These are phyloP conservation scores for Allacma fusca DNA, from an alignment of 2,888 invertebrate species.

Conservation along the genomic window DNA sequence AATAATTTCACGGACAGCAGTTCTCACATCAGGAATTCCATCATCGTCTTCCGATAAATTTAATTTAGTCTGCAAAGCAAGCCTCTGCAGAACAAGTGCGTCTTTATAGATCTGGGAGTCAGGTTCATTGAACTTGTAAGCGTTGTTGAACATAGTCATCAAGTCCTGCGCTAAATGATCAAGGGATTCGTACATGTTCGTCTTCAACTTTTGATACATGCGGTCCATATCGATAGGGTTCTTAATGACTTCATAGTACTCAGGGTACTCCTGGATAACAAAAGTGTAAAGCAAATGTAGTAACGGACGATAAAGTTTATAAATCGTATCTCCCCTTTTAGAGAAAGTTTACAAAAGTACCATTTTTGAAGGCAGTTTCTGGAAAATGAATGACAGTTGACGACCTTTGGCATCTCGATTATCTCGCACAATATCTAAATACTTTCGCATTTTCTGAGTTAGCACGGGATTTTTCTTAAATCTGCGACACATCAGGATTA, in stretches of 20 bases:
- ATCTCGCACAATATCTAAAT: conserved; percentile 90
- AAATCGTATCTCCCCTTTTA: neutral
- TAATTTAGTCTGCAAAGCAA: conserved; percentile 90
- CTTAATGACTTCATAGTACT: conserved; percentile 96
- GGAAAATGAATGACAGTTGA: conserved; percentile 92
- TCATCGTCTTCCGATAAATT: conserved; percentile 84
- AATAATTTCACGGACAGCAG: conserved; percentile 89
- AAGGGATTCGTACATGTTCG: conserved; percentile 76
- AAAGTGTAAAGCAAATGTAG: conserved; percentile 17
- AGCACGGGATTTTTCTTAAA: conserved; percentile 66
- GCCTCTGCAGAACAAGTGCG: conserved; percentile 87
- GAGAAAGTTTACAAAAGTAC: neutral
- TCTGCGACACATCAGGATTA: too few relatives aligned
- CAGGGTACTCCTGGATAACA: conserved; percentile 82
- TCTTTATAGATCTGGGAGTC: conserved; percentile 98
- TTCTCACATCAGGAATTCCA: conserved; percentile 86
- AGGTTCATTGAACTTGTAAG: conserved; percentile 94
- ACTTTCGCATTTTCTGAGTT: conserved; percentile 80
- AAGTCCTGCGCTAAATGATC: conserved; percentile 91
- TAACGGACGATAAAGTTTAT: too few relatives aligned
- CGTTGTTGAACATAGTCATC: conserved; percentile 93
- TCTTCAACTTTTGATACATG: conserved; percentile 80
- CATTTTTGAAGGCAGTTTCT: conserved; percentile 88
- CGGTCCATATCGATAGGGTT: conserved; percentile 96
- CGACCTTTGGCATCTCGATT: conserved; percentile 85